phyloP scores from a whole-genome alignment of 2,113 vertebrate genomes.

The Tautogolabrus adspersus region DNA sequence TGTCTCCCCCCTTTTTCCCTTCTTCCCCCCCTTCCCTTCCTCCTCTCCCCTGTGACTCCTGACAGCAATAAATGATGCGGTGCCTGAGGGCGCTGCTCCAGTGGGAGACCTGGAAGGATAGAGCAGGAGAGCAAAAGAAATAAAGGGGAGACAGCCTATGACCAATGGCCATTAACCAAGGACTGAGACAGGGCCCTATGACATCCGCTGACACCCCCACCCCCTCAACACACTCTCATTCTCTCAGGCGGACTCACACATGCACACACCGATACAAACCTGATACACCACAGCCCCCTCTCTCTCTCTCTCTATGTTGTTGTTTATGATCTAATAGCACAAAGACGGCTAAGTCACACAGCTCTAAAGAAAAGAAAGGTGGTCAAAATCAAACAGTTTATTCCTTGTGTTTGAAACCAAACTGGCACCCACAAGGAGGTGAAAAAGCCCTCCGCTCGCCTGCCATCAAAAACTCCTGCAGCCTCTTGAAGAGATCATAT shows the following conservation, averaged over 20 bases:
- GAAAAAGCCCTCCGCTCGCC: constrained; percentile 63
- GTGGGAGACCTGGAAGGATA: constrained; percentile 71
- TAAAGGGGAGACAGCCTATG: constrained; percentile 84
- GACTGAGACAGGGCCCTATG: constrained; percentile 78
- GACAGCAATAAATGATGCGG: constrained; percentile 84
- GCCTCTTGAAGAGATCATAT: constrained; percentile 90
- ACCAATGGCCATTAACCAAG: constrained; percentile 82
- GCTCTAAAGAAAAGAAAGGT: constrained; percentile 27
- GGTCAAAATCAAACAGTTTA: constrained; percentile 66
- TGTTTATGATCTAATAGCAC: constrained; percentile 55
- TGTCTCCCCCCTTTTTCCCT: constrained; percentile 45
- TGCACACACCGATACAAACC: constrained; percentile 50
- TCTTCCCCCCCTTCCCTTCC: constrained; percentile 31
- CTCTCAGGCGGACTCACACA: constrained; percentile 46
- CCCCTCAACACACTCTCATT: constrained; percentile 67
- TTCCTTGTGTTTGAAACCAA: constrained; percentile 50
- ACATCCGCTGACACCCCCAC: constrained; percentile 80
- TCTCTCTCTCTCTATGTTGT: constrained; percentile 35
- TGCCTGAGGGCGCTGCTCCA: constrained; percentile 83
- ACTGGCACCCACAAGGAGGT: constrained; percentile 48
- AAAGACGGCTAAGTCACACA: constrained; percentile 43
- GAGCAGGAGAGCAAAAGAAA: constrained; percentile 80
- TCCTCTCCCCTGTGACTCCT: constrained; percentile 77
- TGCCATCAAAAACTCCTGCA: constrained; percentile 87
- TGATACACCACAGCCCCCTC: constrained; percentile 39